Evolutionary conservation across 2,113 vertebrate genomes (phyloP).

Genomic region (Crotalus viridis): DNA sequence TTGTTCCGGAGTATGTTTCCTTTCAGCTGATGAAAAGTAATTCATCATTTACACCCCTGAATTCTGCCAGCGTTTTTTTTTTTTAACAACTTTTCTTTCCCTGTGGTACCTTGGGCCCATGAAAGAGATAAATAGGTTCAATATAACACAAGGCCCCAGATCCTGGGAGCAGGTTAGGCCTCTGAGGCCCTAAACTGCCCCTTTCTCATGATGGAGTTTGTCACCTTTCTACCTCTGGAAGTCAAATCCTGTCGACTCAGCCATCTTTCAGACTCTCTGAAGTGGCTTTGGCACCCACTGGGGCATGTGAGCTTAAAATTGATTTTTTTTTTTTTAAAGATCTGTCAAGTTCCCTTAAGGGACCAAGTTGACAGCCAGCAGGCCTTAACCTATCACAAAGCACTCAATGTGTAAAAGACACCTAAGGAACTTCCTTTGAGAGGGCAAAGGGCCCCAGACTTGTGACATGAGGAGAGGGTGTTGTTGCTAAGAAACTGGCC

Average conservation of each 20-base stretch:
- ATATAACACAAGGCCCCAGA: constrained; percentile 79
- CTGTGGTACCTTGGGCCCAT: constrained; percentile 84
- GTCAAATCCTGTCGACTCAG: constrained; percentile 93
- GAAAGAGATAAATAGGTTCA: constrained; percentile 97
- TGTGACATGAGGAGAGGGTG: constrained; percentile 68
- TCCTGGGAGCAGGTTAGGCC: constrained; percentile 88
- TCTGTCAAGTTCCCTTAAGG: constrained; percentile 93
- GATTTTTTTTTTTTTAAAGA: constrained; percentile 85
- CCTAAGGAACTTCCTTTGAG: constrained; percentile 78
- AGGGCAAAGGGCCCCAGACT: constrained; percentile 74
- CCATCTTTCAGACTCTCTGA: constrained; percentile 90
- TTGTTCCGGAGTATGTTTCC: constrained; percentile 99
- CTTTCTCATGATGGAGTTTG: constrained; percentile 94
- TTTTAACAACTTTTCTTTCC: constrained; percentile 85
- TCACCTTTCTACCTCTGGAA: constrained; percentile 98
- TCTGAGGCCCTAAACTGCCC: constrained; percentile 80
- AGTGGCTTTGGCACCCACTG: constrained; percentile 95
- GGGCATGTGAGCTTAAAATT: constrained; percentile 95
- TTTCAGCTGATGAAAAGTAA: constrained; percentile 99
- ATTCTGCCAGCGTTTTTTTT: constrained; percentile 88
- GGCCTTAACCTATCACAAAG: constrained; percentile 80
- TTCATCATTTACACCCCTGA: constrained; percentile 99
- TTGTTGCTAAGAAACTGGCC: constrained; percentile 80
- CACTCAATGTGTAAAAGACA: constrained; percentile 80
- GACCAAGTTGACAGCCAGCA: constrained; percentile 83